phyloP scores from a whole-genome alignment of 2,113 vertebrate genomes.

The Kryptolebias marmoratus region DNA sequence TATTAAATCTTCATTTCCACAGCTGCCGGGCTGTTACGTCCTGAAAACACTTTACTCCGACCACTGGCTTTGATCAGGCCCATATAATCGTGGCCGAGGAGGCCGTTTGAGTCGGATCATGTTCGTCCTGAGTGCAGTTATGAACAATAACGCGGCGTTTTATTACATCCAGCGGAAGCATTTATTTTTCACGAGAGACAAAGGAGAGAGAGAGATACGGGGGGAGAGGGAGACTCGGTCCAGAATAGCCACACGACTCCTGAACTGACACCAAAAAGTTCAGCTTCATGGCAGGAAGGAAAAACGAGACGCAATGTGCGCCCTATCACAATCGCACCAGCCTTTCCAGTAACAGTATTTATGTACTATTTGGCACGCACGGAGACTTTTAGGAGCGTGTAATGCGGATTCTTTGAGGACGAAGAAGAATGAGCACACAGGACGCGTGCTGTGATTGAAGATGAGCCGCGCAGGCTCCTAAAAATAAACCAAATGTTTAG shows the following conservation, averaged over 20 bases:
- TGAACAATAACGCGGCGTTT: constrained; percentile 80
- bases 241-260: constrained; percentile 39
- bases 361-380: constrained; percentile 50
- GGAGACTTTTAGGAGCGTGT: constrained; percentile 44
- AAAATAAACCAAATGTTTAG: constrained; percentile 21
- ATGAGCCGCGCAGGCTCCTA: constrained; percentile 23
- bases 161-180: constrained; percentile 81
- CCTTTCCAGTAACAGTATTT: constrained; percentile 26
- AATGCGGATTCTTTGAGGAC: constrained; percentile 35
- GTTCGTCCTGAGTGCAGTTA: constrained; percentile 78
- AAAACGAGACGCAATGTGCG: constrained; percentile 44
- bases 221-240: constrained; percentile 23
- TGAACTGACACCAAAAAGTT: constrained; percentile 52
- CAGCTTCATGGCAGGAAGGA: constrained; percentile 57
- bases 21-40: constrained; percentile 71
- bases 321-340: constrained; percentile 51
- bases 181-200: constrained; percentile 83
- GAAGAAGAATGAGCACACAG: constrained; percentile 24
- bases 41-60: constrained; percentile 67
- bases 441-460: constrained; percentile 39
- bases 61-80: constrained; percentile 77
- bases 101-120: constrained; percentile 74
- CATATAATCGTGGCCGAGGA: constrained; percentile 71
- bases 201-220: constrained; percentile 39
- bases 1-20: constrained; percentile 80